Evolutionary conservation across 2,797 vertebrate genomes (phyloP), one percentile per base, ranked within the genome.

Genomic region (Xyrichtys novacula): DNA sequence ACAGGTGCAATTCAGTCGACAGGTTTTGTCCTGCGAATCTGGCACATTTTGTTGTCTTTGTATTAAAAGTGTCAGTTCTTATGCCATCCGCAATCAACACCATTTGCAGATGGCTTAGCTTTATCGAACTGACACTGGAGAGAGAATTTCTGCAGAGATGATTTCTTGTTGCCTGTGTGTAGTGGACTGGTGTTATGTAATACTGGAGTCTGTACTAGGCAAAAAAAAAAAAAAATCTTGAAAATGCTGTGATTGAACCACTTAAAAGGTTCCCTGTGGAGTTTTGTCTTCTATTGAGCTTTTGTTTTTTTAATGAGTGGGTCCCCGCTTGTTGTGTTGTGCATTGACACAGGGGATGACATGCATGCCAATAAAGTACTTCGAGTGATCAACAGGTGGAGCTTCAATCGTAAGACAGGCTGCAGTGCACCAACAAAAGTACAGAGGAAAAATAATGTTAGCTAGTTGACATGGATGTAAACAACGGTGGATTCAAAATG

Each of bases 181-280:
- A 65, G 26, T 55, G 19, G 46, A 36, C 16, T 59, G 38, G 31
- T 17, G 6, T 72, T 57, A 66, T 40, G 38, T 52, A 76, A 79
- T 25, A 8, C 38, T 70, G 40, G 56, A 65, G 29, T 59, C 34
- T 65, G 54, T 49, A 50, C 17, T 48, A 17, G 39, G 28, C 14
- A 60, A 48, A 23, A 74, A 47, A 38, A 74, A 47, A 38, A 39
- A 15, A 16, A 46, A 16, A 25, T 60, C 50, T 56, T 59, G 0
- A 65, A 71, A 65, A 65, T 50, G 14, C 34, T 60, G 17, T 25
- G 26, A 75, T 28, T 54, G 40, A 74, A 59, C 22, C 17, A 46
- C 6, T 71, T 59, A 40, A 56, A 56, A 65, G 28, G 17, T 32
- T 29, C 22, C 28, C 42, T 20, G 5, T n/a, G 23, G 39, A 52